Base-by-base conservation (phyloP, 1,140 invertebrate genomes). In the Drosophila burlai region DNA sequence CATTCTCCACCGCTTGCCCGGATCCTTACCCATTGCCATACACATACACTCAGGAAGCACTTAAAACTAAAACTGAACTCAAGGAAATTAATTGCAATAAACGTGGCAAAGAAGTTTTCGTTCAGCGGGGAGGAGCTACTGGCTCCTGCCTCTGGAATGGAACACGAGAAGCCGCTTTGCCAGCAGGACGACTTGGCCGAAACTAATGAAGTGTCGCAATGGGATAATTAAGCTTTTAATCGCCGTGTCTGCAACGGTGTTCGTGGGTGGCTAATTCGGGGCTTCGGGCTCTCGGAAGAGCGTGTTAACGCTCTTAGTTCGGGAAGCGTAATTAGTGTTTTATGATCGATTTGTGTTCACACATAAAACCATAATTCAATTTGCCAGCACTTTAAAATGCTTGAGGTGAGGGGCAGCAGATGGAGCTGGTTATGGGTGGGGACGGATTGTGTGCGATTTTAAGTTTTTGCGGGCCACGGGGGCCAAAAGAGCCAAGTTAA, bases 141-240 rank as follows among this genome's bases (percentile, higher is more conserved):
- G 31, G 34, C 34, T 40, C 8, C 52, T 38, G 52, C 52, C 4
- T 0, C 31, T 54, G 31, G 52, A 36, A 4, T 24, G 64, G 34
- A 59, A 67, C 42, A 59, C 42, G 46, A 79, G 40, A 45, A 43
- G 57, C 49, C 54, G 24, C 40, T 52, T 63, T 59, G 80, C 68
- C 77, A 66, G 50, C 71, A 74, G 68, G 71, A 65, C 59, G 67
- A 75, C 61, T 72, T 83, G 81, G 77, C 74, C 85, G 58, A 89
- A 89, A 85, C 85, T 89, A 89, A 90, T 89, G 85, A 89, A 89
- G 85, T 90, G 85, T 89, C 85, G 85, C 85, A 90, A 85, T 89
- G 85, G 85, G 85, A 90, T 89, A 89, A 89, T 89, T 89, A 90
- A 89, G 85, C 85, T 84, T 80, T 89, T 90, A 89, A 89, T 89